Base-by-base conservation (phyloP, 2,113 vertebrate species). In the Epinephelus lanceolatus region DNA sequence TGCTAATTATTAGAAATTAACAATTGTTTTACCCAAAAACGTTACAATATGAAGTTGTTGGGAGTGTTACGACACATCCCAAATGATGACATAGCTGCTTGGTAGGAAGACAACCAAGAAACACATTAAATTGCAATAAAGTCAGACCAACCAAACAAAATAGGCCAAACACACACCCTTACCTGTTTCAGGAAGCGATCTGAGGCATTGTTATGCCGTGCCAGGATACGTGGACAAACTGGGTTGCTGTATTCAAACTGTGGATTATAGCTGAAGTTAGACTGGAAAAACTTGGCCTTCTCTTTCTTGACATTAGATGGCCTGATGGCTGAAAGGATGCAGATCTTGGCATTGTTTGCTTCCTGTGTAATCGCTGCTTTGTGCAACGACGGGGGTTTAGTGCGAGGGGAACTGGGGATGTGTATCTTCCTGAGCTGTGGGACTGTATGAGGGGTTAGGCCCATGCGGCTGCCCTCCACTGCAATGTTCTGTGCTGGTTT, bases 221-320 rank as follows among this genome's bases (percentile, higher is more conserved):
- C 96, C 88, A 99, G 89, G 40, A 97, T 86, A 0, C 85, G 91
- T 0, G 96, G 94, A 84, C 97, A 83, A 5, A 94, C 94, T 0
- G 97, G 96, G 76, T 95, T 97, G 63, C 94, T 96, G 75, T 99
- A 99, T 37, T 97, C 96, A 93, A 99, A 99, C 19, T 98, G 97
- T 17, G 98, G 98, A 60, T 98, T 96, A 91, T 97, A 98, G 13
- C 85, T 95, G 91, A 97, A 99, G 78, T 96, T 95, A 0, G 97
- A 97, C 91, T 92, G 92, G 88, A 99, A 99, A 87, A 99, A 99
- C 40, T 94, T 96, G 21, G 88, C 77, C 85, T 97, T 98, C 88
- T 99, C 98, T 27, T 90, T 96, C 86, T 98, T 97, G 63, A 99
- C 95, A 0, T 99, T 99, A 68, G 91, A 96, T 1, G 98, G 98